These are phyloP conservation scores for Tetraodon nigroviridis DNA, from an alignment of 2,113 vertebrate genomes.

Conservation along the genomic window DNA sequence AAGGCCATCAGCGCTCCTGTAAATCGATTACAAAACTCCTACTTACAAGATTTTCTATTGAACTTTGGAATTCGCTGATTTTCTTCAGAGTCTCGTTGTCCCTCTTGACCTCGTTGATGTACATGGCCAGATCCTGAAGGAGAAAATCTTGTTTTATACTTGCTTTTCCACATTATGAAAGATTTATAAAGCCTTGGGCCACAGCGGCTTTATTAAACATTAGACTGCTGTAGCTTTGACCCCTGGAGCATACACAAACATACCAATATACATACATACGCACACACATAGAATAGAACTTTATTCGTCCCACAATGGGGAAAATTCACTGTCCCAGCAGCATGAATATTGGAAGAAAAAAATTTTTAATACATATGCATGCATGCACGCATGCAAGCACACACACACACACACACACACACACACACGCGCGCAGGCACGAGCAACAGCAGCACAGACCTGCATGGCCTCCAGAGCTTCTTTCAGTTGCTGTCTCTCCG, in stretches of 20 bases:
- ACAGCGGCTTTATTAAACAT: conserved; percentile 14
- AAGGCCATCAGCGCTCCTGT: no score
- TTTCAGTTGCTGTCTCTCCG: conserved; percentile 89
- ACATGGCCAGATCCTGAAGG: conserved; percentile 93
- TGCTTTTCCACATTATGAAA: conserved; percentile 19
- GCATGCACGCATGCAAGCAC: not conserved
- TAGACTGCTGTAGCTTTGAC: not conserved
- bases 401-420: conserved; percentile 4
- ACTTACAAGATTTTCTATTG: conserved; percentile 94
- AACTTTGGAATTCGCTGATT: conserved; percentile 96
- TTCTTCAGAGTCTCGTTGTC: conserved; percentile 99
- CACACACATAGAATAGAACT: not conserved
- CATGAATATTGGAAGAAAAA: no score
- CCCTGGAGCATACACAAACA: not conserved
- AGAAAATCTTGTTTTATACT: not conserved
- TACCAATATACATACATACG: conserved; percentile 1
- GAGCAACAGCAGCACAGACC: conserved; percentile 64
- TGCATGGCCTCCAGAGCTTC: conserved; percentile 97
- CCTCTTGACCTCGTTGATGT: conserved; percentile 97
- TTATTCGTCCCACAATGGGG: no score
- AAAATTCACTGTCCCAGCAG: no score
- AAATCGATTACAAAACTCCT: not conserved
- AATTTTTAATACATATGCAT: conserved; percentile 3
- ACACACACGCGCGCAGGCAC: not conserved
- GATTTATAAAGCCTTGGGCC: conserved; percentile 5